Percentiles rank a stretch among this genome's conserved stretches.
Evolutionary conservation across 53 echinoderm and acorn worm species (phyloP).

Genomic region (Stichopus horrens): DNA sequence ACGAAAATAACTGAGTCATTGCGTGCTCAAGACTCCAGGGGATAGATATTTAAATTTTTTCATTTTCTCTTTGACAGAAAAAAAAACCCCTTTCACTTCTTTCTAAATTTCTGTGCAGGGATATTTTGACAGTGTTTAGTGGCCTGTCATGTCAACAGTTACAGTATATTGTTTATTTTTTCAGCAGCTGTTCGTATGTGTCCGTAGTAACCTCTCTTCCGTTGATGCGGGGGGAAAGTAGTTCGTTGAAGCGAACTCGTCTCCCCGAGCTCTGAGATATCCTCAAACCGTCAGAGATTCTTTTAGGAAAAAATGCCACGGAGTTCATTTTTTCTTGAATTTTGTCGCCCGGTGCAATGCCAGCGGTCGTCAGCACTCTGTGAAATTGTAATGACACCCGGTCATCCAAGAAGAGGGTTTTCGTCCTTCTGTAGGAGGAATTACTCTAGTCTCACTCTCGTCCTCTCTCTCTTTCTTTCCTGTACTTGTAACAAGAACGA

Average conservation of each 20-base stretch:
- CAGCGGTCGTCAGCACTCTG: background rate
- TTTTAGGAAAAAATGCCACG: background rate
- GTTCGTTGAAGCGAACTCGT: conserved; percentile 13
- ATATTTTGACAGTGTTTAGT: background rate
- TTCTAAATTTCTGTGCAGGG: background rate
- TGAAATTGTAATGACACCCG: background rate
- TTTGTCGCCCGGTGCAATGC: background rate
- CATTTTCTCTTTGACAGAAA: background rate
- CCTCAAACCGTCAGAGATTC: too few species aligned
- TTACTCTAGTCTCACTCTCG: background rate
- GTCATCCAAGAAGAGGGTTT: conserved; percentile 2
- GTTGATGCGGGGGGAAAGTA: background rate
- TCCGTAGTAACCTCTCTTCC: background rate
- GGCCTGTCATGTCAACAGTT: background rate
- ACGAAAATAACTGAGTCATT: too few species aligned
- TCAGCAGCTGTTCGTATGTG: background rate
- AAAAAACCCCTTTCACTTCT: background rate
- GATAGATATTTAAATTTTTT: too few species aligned
- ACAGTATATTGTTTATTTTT: background rate
- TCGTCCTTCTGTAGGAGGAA: background rate
- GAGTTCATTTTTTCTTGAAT: background rate
- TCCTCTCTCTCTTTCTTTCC: background rate
- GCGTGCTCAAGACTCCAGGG: too few species aligned
- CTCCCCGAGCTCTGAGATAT: background rate
- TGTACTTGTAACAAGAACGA: background rate